A percentile compares a stretch with the other conserved stretches of the same genome.
These are phyloP conservation scores for Mormoops blainvillei DNA, from an alignment of 2,113 vertebrate species.

Conservation along the genomic window DNA sequence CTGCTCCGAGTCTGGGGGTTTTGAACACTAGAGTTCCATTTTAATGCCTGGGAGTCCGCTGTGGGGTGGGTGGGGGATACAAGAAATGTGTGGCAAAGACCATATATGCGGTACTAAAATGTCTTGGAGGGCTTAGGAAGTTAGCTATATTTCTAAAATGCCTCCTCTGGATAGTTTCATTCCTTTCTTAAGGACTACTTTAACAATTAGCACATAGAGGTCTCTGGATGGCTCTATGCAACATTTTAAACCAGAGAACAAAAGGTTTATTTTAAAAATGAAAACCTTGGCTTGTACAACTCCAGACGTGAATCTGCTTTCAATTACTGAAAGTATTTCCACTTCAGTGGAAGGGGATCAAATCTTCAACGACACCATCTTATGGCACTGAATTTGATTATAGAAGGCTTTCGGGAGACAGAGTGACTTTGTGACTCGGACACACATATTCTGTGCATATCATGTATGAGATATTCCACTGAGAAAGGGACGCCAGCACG, in stretches of 20 bases:
- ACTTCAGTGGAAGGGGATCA: conserved; percentile 83
- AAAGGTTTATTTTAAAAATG: conserved; percentile 84
- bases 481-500: neutral
- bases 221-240: conserved; percentile 71
- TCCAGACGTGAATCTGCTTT: conserved; percentile 86
- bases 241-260: conserved; percentile 83
- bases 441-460: conserved; percentile 21
- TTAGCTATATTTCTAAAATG: conserved; percentile 62
- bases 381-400: conserved; percentile 79
- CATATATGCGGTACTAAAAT: conserved; percentile 10
- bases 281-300: conserved; percentile 81
- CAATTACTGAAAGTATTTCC: conserved; percentile 86
- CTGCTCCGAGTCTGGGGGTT: neutral
- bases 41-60: neutral
- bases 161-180: conserved; percentile 54
- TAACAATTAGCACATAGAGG: conserved; percentile 77
- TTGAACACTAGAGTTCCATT: neutral
- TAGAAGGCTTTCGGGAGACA: conserved; percentile 68
- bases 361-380: conserved; percentile 83
- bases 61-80: neutral
- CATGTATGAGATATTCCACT: conserved; percentile 46
- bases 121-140: conserved; percentile 19
- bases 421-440: conserved; percentile 71
- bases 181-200: conserved; percentile 71
- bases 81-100: neutral